Conservation (phyloP, 2,797 vertebrate species). For the Euthynnus affinis region DNA sequence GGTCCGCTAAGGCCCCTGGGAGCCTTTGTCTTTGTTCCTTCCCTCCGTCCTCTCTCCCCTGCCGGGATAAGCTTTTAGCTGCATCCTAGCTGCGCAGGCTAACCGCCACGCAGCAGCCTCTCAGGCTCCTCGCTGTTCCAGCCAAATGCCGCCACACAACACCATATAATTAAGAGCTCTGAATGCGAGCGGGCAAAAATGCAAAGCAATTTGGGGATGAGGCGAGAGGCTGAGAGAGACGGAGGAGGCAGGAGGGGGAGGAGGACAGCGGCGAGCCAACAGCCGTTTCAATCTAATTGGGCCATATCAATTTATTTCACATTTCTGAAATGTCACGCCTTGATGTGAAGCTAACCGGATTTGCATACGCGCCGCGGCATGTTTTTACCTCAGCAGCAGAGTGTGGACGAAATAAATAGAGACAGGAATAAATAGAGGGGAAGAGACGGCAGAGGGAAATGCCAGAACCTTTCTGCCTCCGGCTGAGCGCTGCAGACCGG, state of each 20-base stretch:
- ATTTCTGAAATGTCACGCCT: slow-evolving; percentile 79
- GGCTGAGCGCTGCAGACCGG: neutral
- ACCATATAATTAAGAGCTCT: slow-evolving; percentile 75
- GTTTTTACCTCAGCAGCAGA: slow-evolving; percentile 53
- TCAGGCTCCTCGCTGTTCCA: slow-evolving; percentile 69
- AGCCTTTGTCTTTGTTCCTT: slow-evolving; percentile 54
- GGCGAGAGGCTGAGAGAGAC: slow-evolving; percentile 54
- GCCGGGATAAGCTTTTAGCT: slow-evolving; percentile 77
- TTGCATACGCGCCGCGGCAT: slow-evolving; percentile 52
- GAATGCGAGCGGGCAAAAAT: slow-evolving; percentile 66
- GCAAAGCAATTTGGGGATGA: slow-evolving; percentile 74
- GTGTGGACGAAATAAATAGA: slow-evolving; percentile 66
- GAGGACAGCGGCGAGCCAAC: slow-evolving; percentile 34
- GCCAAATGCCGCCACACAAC: slow-evolving; percentile 73
- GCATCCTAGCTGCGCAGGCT: slow-evolving; percentile 57
- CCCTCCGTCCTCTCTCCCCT: slow-evolving; percentile 50
- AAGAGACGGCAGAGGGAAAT: slow-evolving; percentile 26
- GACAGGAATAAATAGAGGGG: slow-evolving; percentile 58
- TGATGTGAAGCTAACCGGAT: slow-evolving; percentile 67
- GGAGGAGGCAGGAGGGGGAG: slow-evolving; percentile 23
- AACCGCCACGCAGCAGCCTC: slow-evolving; percentile 58
- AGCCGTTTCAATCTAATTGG: slow-evolving; percentile 69
- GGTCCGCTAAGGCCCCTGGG: slow-evolving; percentile 26
- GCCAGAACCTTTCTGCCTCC: slow-evolving; percentile 7
- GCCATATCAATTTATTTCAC: slow-evolving; percentile 78